phyloP scores from a whole-genome alignment of 2,113 vertebrate species.

The Ceyx margarethae region DNA sequence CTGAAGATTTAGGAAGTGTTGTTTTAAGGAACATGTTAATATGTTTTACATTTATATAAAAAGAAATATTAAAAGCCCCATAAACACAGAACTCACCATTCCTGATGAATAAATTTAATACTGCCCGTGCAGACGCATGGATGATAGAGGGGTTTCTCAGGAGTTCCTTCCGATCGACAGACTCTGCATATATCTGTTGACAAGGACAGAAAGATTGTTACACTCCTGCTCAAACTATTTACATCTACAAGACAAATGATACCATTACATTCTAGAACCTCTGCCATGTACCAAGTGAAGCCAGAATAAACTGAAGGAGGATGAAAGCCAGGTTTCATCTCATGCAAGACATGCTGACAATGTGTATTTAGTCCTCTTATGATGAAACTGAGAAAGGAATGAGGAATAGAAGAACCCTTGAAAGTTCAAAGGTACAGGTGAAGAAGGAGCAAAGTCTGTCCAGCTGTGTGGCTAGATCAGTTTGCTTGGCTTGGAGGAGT shows the following conservation, averaged over 20 bases:
- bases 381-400: not conserved
- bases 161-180: slow-evolving; percentile 96
- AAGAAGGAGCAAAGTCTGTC: not conserved
- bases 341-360: not conserved
- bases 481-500: not conserved
- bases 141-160: slow-evolving; percentile 96
- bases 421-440: not conserved
- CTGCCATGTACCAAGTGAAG: not conserved
- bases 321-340: not conserved
- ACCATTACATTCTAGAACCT: not conserved
- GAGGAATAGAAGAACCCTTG: not conserved
- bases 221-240: not conserved
- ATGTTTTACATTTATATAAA: not conserved
- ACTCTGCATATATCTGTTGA: slow-evolving; percentile 96
- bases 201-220: slow-evolving; percentile 17
- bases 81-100: slow-evolving; percentile 85
- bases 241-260: not conserved
- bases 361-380: rapidly evolving
- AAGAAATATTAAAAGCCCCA: not conserved
- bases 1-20: not conserved
- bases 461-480: not conserved
- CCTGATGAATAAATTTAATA: slow-evolving; percentile 99
- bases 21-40: not conserved
- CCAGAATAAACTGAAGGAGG: not conserved
- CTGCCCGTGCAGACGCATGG: slow-evolving; percentile 99